Base-by-base conservation (phyloP, 53 echinoderm and acorn worm species). In the Echinarachnius parma region DNA sequence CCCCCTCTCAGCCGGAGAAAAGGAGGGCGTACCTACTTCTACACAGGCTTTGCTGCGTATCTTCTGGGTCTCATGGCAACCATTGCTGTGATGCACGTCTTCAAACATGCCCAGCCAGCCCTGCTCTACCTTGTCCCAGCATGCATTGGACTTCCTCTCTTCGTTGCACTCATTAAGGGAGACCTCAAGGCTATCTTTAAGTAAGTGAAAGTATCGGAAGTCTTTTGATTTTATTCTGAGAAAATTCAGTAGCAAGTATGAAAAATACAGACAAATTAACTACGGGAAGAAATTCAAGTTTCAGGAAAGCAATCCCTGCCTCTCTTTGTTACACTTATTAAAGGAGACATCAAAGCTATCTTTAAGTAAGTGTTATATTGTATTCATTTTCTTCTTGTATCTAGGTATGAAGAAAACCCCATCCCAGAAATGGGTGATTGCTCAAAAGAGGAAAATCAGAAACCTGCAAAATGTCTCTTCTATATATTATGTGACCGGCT, bases 31-130 rank as follows among this genome's bases (percentile, higher is more conserved):
- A 72, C 80, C 21, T 96, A 96, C 83, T 96, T 95, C 84, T 78
- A 79, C 20, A 61, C 87, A 16, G 83, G 91, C 15, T 91, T 96
- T 27, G 32, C 76, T 23, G 96, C 96, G 28, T 96, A 96, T 61
- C 77, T 90, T 22, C 76, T 88, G 20, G 96, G 96, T 7, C 88
- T 96, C 9, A 48, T 88, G 61, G 84, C 85, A 32, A 96, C 96
- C 53, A 96, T 96, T 15, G 90, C 87, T 8, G 91, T 96, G 45
- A 87, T 96, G 91, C 96, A 96, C 46, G 81, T 87, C 77, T 96
- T 86, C 88, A 96, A 96, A 59, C 96, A 96, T 31, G 96, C 96
- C 55, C 96, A 96, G 62, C 96, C 96, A 0, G 96, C 96, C 34
- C 75, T 96, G 45, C 75, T 96, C 28, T 96, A 96, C 82, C 67